Conservation (phyloP, 2,888 invertebrate genomes). For the Caenorhabditis afra region DNA sequence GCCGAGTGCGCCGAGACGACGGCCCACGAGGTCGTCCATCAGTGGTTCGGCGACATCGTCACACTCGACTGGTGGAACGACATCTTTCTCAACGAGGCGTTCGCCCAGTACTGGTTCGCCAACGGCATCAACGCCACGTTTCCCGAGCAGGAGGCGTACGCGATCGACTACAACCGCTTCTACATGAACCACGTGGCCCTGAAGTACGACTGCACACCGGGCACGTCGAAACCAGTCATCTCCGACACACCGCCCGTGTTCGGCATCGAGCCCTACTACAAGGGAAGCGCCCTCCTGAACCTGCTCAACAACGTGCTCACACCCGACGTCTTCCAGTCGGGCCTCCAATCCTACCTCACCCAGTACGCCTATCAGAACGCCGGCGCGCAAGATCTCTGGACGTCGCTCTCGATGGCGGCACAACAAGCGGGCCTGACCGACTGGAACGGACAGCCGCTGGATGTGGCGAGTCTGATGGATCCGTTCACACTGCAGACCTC, state of each 20-base stretch:
- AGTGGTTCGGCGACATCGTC: slow-evolving; percentile 74
- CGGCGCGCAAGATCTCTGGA: slow-evolving; percentile 39
- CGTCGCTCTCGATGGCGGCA: slow-evolving; percentile 14
- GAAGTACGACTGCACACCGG: slow-evolving; percentile 39
- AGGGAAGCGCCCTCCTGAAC: slow-evolving; percentile 60
- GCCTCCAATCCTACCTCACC: slow-evolving; percentile 24
- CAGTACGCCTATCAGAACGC: slow-evolving; percentile 37
- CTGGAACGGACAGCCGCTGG: slow-evolving; percentile 61
- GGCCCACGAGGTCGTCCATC: slow-evolving; percentile 68
- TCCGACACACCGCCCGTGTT: slow-evolving; percentile 55
- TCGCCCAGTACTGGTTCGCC: slow-evolving; percentile 69
- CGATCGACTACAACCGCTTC: slow-evolving; percentile 59
- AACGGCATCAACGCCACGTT: slow-evolving; percentile 56
- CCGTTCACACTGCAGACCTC: slow-evolving; percentile 59
- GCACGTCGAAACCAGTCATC: slow-evolving; percentile 51
- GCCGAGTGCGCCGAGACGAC: slow-evolving; percentile 53
- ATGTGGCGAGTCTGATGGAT: slow-evolving; percentile 56
- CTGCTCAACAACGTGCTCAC: slow-evolving; percentile 44
- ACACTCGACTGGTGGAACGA: slow-evolving; percentile 71
- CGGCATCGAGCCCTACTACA: slow-evolving; percentile 52
- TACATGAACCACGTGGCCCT: slow-evolving; percentile 55
- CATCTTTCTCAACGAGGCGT: slow-evolving; percentile 73
- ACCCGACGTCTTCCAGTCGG: slow-evolving; percentile 33
- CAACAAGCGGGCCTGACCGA: slow-evolving; percentile 12
- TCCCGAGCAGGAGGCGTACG: slow-evolving; percentile 59